phyloP scores from a whole-genome alignment of 2,888 invertebrate genomes.

The Drosophila rubida region DNA sequence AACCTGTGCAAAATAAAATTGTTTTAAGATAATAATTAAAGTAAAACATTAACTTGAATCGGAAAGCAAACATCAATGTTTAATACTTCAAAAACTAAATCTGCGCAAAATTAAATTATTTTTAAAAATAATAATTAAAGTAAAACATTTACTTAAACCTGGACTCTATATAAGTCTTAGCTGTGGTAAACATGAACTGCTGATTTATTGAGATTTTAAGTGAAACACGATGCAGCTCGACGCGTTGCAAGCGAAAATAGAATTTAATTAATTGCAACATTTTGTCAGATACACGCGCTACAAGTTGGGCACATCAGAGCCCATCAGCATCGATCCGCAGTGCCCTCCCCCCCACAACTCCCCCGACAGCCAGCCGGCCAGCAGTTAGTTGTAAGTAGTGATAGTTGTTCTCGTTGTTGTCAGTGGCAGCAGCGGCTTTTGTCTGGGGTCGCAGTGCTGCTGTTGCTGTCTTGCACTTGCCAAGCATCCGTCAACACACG shows the following conservation, averaged over 20 bases:
- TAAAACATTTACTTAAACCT: too few species aligned
- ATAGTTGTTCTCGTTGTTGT: constrained; percentile 41
- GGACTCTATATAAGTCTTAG: too few species aligned
- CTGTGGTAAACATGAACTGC: background rate
- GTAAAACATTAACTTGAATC: too few species aligned
- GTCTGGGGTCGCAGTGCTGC: constrained; percentile 51
- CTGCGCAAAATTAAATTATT: too few species aligned
- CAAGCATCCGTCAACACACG: constrained; percentile 75
- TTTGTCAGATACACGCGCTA: constrained; percentile 77
- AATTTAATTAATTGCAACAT: constrained; percentile 76
- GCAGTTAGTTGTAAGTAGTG: constrained; percentile 35
- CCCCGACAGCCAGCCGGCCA: background rate
- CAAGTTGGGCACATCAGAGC: constrained; percentile 67
- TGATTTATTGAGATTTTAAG: constrained; percentile 61
- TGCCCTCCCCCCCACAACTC: background rate
- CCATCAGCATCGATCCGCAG: constrained; percentile 53
- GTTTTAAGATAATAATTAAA: too few species aligned
- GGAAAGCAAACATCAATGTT: too few species aligned
- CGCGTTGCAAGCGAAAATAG: constrained; percentile 10
- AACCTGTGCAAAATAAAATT: too few species aligned
- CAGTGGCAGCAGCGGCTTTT: constrained; percentile 47
- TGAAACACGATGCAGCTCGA: constrained; percentile 58
- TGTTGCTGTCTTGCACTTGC: constrained; percentile 71
- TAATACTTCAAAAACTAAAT: too few species aligned
- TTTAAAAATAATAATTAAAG: too few species aligned